Conservation (phyloP, 2,113 vertebrate species). For the Gopherus evgoodei region DNA sequence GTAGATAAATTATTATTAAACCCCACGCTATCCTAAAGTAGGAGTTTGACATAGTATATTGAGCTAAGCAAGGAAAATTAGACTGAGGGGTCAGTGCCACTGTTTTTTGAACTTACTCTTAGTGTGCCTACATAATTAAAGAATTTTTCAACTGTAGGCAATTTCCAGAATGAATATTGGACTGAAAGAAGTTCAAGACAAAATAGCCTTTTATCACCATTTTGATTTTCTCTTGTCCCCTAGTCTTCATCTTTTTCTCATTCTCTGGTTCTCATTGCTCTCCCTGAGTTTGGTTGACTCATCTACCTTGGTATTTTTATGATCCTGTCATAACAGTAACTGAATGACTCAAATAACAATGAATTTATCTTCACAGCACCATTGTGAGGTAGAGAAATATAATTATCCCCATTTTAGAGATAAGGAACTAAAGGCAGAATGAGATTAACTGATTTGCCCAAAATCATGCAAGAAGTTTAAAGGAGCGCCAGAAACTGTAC, state of each 20-base stretch:
- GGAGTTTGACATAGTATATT: not conserved
- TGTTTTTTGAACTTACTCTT: constrained; percentile 3
- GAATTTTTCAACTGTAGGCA: not conserved
- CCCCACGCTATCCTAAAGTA: not conserved
- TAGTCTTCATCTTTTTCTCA: not conserved
- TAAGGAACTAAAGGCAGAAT: constrained; percentile 42
- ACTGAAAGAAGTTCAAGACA: constrained; percentile 10
- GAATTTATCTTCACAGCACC: constrained; percentile 29
- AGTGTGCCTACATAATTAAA: not conserved
- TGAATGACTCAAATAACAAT: not conserved
- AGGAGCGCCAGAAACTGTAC: not conserved
- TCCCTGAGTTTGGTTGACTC: constrained; percentile 22
- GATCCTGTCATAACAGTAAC: not conserved
- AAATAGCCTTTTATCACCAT: not conserved
- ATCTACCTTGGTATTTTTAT: not conserved
- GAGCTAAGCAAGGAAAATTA: constrained; percentile 30
- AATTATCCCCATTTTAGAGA: constrained; percentile 25
- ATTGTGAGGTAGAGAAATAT: constrained; percentile 32
- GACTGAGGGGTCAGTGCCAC: not conserved
- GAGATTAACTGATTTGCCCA: constrained; percentile 34
- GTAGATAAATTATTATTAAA: not conserved
- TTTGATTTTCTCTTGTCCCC: not conserved
- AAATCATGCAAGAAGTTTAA: not conserved
- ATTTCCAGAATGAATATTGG: not conserved
- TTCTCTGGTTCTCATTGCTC: constrained; percentile 9